phyloP scores from a whole-genome alignment of 2,888 invertebrate genomes.

The Scaptomyza polygonia region DNA sequence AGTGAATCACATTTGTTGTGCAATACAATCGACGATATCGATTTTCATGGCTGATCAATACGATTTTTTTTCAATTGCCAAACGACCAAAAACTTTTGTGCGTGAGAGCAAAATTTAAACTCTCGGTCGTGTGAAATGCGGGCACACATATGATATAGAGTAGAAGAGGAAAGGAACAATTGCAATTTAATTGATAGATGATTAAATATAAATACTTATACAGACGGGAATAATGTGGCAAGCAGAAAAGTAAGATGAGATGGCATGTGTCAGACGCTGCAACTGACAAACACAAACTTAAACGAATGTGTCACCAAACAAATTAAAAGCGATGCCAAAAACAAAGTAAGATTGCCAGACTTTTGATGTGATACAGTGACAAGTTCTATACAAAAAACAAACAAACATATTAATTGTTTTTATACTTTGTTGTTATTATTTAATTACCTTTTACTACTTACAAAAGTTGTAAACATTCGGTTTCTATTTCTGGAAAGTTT shows the following conservation, averaged over 20 bases:
- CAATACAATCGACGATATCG: conserved; percentile 29
- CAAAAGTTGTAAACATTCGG: neutral
- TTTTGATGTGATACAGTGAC: conserved; percentile 2
- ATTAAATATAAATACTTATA: conserved; percentile 26
- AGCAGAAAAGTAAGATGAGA: neutral
- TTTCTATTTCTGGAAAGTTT: neutral
- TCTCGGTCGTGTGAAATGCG: conserved; percentile 48
- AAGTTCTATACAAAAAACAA: too few relatives aligned
- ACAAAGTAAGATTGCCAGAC: conserved; percentile 2
- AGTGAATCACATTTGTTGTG: conserved; percentile 74
- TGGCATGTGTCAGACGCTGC: conserved; percentile 13
- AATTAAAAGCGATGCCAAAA: neutral
- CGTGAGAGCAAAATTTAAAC: conserved; percentile 13
- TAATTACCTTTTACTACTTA: neutral
- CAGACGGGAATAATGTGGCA: neutral
- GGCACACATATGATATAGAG: conserved; percentile 6
- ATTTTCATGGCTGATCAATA: conserved; percentile 56
- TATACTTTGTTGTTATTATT: neutral
- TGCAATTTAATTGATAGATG: conserved; percentile 45
- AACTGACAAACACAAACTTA: conserved; percentile 9
- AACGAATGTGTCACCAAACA: conserved; percentile 4
- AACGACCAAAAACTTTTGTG: conserved; percentile 17
- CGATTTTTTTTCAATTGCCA: conserved; percentile 57
- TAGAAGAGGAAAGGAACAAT: neutral
- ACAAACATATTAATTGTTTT: neutral